A percentile compares a stretch with the other conserved stretches of the same genome.
These are phyloP conservation scores for Electrona antarctica DNA, from an alignment of 2,113 vertebrate genomes.

Conservation along the genomic window DNA sequence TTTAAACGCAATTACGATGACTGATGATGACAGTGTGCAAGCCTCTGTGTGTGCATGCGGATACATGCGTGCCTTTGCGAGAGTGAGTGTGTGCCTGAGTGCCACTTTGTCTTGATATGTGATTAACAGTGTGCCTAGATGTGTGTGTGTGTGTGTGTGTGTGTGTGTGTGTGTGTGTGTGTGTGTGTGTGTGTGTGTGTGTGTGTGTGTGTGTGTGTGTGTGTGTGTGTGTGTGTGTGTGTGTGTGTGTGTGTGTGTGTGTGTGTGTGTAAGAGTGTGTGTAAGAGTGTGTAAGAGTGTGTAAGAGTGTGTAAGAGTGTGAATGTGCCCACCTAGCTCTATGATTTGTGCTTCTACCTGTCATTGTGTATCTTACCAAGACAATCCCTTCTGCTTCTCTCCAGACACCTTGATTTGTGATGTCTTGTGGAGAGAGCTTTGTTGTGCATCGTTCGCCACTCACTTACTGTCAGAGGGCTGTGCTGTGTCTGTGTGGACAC, in stretches of 20 bases:
- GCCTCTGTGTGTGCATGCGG: neutral
- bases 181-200: neutral
- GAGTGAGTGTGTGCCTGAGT: neutral
- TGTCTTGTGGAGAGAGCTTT: neutral
- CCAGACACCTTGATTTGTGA: slow-evolving; percentile 9
- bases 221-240: neutral
- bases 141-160: too few species aligned
- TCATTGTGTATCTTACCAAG: neutral
- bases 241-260: slow-evolving; percentile 1
- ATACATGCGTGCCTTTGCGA: neutral
- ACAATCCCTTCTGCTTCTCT: neutral
- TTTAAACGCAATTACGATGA: slow-evolving; percentile 53
- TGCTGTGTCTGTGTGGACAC: too few species aligned
- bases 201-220: neutral
- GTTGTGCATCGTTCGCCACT: too few species aligned
- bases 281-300: neutral
- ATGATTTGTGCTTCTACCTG: neutral
- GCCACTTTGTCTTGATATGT: too few species aligned
- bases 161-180: neutral
- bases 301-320: neutral
- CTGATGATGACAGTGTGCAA: slow-evolving; percentile 25
- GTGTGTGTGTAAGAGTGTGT: neutral
- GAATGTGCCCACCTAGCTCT: neutral
- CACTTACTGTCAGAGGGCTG: too few species aligned
- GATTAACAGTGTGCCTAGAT: too few species aligned